Percentiles rank a stretch among this genome's conserved stretches.
Evolutionary conservation across 1,140 invertebrate genomes (phyloP).

Genomic region (Ceratoteleas bidentatus): DNA sequence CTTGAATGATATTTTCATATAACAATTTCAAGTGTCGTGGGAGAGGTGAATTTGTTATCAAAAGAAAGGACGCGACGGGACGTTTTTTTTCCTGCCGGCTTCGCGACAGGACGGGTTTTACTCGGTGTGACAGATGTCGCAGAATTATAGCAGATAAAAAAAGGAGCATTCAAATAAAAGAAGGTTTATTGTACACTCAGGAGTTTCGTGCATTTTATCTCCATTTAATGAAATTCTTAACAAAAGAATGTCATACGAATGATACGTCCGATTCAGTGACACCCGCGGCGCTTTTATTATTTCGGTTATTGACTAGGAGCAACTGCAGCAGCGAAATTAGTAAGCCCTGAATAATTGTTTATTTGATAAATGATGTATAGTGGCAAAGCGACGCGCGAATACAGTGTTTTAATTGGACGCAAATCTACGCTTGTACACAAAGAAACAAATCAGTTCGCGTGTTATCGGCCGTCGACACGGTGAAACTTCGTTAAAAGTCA

Average conservation of each 20-base stretch:
- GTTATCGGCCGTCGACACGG: neutral
- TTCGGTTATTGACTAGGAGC: conserved; percentile 3
- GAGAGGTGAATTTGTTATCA: too few relatives aligned
- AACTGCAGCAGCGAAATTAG: too few relatives aligned
- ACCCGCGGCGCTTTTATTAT: neutral
- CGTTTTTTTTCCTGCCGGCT: too few relatives aligned
- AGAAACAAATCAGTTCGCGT: neutral
- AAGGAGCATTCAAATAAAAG: conserved; percentile 40
- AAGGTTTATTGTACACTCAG: conserved; percentile 41
- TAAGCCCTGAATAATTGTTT: too few relatives aligned
- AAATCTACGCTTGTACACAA: neutral
- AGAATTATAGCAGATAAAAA: conserved; percentile 43
- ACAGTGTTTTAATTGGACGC: too few relatives aligned
- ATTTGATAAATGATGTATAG: too few relatives aligned
- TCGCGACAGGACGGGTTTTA: too few relatives aligned
- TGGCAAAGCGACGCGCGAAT: too few relatives aligned
- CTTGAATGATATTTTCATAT: too few relatives aligned
- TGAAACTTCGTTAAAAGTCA: neutral
- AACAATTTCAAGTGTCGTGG: too few relatives aligned
- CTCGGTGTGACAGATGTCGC: conserved; percentile 35
- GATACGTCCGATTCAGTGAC: conserved; percentile 17
- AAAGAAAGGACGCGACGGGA: too few relatives aligned
- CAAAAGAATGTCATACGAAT: conserved; percentile 27
- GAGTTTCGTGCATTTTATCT: conserved; percentile 43
- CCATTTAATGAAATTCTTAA: conserved; percentile 48